Base-by-base conservation (phyloP, 2,113 vertebrate genomes). In the Sinosuthora webbiana region DNA sequence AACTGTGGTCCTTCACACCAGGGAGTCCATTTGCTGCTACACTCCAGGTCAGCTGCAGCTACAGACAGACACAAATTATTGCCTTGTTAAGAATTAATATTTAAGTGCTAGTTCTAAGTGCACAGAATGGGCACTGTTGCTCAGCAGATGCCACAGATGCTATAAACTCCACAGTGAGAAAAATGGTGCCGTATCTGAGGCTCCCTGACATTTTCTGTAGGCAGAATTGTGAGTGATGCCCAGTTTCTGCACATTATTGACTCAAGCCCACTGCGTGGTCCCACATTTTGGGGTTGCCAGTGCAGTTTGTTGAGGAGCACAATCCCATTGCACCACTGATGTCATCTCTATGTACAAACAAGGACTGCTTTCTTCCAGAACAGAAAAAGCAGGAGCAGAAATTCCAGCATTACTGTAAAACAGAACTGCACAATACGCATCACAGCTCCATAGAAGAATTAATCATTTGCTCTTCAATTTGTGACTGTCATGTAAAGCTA, bases 1-100 rank as follows among this genome's bases (percentile, higher is more conserved):
- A 4, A 44, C 24, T 0, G 3, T 13, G 37, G 45, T 21, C 69
- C 74, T 53, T 89, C 69, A 49, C 4, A 0, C 27, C 50, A 44
- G 17, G 55, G 59, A 83, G 35, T 28, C 53, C 39, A 11, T 75
- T 62, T 53, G 67, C 49, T 76, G 42, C 44, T 55, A 25, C 22
- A 3, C 27, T 52, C 33, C 2, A 49, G 33, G 74, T 39, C 67
- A 89, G 64, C 64, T 31, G 33, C 49, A 77, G 69, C 70, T 74
- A 44, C 0, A 0, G 22, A 62, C 41, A 69, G 28, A 41, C 4
- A 8, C 21, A 47, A 79, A 76, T 56, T 10, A 64, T 13, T 30
- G 33, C 69, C 85, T 78, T 19, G 39, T 42, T 37, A 76, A 47
- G 12, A 79, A 68, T 31, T 41, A 35, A 24, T 35, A 56, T 59